Base-by-base conservation (phyloP, 2,888 invertebrate species). In the Cremastinae sp. region DNA sequence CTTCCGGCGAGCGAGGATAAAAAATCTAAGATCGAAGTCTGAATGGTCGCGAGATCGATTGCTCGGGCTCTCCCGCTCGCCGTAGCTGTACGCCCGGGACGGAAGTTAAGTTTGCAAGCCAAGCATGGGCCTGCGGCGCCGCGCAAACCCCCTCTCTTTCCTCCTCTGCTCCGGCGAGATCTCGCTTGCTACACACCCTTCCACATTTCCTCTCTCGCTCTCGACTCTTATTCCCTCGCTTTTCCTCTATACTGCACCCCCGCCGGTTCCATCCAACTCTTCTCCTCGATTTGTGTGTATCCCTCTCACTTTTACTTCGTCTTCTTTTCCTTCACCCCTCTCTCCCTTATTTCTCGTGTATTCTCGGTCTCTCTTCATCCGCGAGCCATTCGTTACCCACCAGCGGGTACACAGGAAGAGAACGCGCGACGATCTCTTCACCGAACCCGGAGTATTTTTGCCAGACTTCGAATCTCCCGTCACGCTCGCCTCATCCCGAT, bases 61-160 rank as follows among this genome's bases (percentile, higher is more conserved):
- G 28, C 69, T 53, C 38, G 41, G 68, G 69, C 49, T 28, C 64
- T 47, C 59, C 64, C 53, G 43, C 53, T 61, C 70, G 68, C 59
- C 59, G 71, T 54, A 43, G 45, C 56, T 62, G 41, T 64, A 53
- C 20, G 80, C 85, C 82, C 86, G 87, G 85, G 84, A 87, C 88
- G 89, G 89, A 89, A 89, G 89, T 88, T n/a, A 86, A 83, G 87
- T 89, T 88, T 88, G 89, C 89, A 89, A 89, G 89, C 88, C 87
- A 89, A 89, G 88, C 89, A 89, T 84, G 84, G 84, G 85, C 83
- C 83, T 84, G 87, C 86, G 89, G 88, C 88, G 88, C 86, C 87
- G 87, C 80, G 81, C 85, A 85, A 85, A 86, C 87, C 87, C 86
- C 86, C 87, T 88, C 85, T 86, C 88, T 88, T 86, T 85, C 83